Conservation (phyloP, 1,140 invertebrate genomes). For the Homalodisca vitripennis region DNA sequence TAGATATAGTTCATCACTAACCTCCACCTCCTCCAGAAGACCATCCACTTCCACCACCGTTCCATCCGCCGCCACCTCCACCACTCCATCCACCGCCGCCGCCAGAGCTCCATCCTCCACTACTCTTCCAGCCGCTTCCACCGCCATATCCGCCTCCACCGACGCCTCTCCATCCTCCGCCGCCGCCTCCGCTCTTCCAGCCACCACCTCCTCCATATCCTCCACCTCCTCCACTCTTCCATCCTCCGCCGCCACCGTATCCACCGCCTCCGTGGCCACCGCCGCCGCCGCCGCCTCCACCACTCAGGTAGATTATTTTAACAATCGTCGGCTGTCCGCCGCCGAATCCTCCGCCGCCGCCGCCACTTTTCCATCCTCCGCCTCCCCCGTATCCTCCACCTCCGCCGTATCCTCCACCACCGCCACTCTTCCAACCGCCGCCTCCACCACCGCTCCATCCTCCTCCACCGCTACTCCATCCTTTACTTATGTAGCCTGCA, state of each 20-base stretch:
- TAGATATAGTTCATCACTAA: too few species aligned
- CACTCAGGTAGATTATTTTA: too few species aligned
- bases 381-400: background rate
- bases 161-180: background rate
- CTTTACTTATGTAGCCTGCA: too few species aligned
- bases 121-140: background rate
- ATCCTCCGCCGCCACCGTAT: background rate
- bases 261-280: background rate
- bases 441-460: too few species aligned
- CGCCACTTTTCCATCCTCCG: background rate
- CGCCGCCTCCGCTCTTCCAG: background rate
- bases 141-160: background rate
- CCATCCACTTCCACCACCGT: background rate
- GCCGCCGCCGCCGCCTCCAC: background rate
- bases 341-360: background rate
- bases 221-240: background rate
- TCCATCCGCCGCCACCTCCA: background rate
- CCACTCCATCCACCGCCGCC: background rate
- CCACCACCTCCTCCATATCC: background rate
- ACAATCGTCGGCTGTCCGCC: too few species aligned
- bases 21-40: background rate
- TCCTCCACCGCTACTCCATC: too few species aligned
- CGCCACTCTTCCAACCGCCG: too few species aligned
- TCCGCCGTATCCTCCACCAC: too few species aligned
- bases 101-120: background rate